Conservation (phyloP, 1,140 invertebrate genomes). For the Propsilocerus akamusi region DNA sequence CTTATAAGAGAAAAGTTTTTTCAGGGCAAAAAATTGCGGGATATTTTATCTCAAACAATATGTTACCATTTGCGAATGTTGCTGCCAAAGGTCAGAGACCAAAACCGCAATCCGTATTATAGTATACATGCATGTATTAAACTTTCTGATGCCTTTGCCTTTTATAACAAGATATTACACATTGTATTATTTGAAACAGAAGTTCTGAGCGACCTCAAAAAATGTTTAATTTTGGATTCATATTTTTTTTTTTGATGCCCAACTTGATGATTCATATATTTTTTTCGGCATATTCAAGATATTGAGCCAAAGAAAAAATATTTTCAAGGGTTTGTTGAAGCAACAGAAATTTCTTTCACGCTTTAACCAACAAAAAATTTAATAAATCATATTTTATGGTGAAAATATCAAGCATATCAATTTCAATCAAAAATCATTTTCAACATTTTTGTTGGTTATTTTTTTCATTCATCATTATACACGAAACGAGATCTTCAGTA, state of each 20-base stretch:
- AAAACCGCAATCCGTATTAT: background rate
- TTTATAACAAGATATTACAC: too few relatives aligned
- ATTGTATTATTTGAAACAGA: too few relatives aligned
- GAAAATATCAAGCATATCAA: background rate
- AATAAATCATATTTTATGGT: background rate
- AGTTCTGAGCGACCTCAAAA: background rate
- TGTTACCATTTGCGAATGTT: slow-evolving; percentile 3
- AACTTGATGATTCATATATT: background rate
- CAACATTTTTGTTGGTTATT: too few relatives aligned
- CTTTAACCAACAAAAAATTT: background rate
- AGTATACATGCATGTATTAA: background rate
- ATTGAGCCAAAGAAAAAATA: background rate
- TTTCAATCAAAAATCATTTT: background rate
- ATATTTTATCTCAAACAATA: slow-evolving; percentile 1
- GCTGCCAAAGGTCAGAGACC: background rate
- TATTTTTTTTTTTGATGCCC: background rate
- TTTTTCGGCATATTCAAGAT: background rate
- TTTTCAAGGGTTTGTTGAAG: too few relatives aligned
- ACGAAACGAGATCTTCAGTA: too few relatives aligned
- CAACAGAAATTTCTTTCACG: background rate
- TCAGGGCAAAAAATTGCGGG: background rate
- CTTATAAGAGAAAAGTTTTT: background rate
- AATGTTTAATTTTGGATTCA: background rate
- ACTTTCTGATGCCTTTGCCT: background rate
- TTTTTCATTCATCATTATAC: too few relatives aligned